Percentiles rank a stretch among this genome's conserved stretches.
phyloP scores from a whole-genome alignment of 2,113 vertebrate species.

The Candoia aspera region DNA sequence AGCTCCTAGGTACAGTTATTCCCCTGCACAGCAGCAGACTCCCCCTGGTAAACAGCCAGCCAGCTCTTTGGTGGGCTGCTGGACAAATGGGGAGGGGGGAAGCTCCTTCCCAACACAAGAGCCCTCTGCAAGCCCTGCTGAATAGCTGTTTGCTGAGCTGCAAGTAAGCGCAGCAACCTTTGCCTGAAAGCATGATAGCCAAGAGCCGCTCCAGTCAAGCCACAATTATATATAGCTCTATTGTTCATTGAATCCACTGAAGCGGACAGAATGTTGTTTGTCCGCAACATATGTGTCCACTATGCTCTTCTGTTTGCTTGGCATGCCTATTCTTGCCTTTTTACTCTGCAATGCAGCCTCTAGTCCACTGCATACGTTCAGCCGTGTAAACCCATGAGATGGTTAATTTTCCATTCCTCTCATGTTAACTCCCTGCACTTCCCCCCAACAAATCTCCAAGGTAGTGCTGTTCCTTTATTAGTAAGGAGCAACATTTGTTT shows the following conservation, averaged over 20 bases:
- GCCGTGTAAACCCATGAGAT: rapidly evolving
- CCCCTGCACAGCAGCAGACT: background rate
- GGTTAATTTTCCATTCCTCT: constrained; percentile 22
- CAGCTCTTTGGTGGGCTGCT: background rate
- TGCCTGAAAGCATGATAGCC: background rate
- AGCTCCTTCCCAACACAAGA: background rate
- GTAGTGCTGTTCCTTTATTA: constrained; percentile 44
- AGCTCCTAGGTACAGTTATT: background rate
- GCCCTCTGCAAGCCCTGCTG: background rate
- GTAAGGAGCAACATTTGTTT: constrained; percentile 56
- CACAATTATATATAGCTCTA: constrained; percentile 8
- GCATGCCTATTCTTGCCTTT: background rate
- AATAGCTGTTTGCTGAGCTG: background rate
- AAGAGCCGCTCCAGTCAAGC: background rate
- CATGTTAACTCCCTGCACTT: constrained; percentile 2
- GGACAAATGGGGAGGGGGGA: background rate
- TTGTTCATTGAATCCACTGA: background rate
- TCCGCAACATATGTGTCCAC: background rate
- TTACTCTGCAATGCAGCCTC: background rate
- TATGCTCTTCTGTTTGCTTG: background rate
- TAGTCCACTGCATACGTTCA: constrained; percentile 3
- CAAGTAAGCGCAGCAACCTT: background rate
- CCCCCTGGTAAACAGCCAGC: background rate
- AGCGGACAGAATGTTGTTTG: constrained; percentile 2
- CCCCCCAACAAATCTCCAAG: constrained; percentile 23